These are phyloP conservation scores for Columba livia DNA, from an alignment of 2,113 vertebrate genomes.

Conservation along the genomic window DNA sequence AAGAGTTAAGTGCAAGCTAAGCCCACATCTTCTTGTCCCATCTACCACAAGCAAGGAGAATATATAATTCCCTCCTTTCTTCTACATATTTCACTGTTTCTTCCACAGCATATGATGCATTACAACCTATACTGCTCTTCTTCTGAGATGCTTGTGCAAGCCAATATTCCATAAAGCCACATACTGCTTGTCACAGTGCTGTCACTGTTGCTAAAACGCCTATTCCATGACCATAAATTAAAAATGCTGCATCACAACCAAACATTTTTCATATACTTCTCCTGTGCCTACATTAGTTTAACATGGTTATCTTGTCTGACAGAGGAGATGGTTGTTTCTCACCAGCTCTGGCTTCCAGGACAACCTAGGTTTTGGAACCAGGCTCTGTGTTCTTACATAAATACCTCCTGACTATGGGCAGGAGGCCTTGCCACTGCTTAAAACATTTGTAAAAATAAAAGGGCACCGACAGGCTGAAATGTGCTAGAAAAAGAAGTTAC, in stretches of 20 bases:
- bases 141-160: neutral
- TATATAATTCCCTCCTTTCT: neutral
- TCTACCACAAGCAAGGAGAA: neutral
- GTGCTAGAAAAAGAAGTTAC: neutral
- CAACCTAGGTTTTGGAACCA: neutral
- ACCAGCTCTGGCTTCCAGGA: neutral
- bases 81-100: neutral
- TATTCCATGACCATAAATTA: neutral
- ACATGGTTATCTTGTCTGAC: neutral
- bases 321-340: neutral
- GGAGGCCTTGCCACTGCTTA: neutral
- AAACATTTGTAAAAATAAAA: neutral
- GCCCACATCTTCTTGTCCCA: neutral
- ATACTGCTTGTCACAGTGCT: neutral
- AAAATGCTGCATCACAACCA: neutral
- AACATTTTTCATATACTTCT: rapidly evolving
- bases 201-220: neutral
- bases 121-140: neutral
- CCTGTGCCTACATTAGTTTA: neutral
- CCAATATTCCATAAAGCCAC: neutral
- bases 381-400: neutral
- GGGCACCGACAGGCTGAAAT: neutral
- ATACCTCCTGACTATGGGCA: neutral
- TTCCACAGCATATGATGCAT: neutral
- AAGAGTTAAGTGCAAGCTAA: neutral